Percentiles rank a stretch among this genome's conserved stretches.
phyloP scores from a whole-genome alignment of 2,888 invertebrate species.

The Unio pictorum region DNA sequence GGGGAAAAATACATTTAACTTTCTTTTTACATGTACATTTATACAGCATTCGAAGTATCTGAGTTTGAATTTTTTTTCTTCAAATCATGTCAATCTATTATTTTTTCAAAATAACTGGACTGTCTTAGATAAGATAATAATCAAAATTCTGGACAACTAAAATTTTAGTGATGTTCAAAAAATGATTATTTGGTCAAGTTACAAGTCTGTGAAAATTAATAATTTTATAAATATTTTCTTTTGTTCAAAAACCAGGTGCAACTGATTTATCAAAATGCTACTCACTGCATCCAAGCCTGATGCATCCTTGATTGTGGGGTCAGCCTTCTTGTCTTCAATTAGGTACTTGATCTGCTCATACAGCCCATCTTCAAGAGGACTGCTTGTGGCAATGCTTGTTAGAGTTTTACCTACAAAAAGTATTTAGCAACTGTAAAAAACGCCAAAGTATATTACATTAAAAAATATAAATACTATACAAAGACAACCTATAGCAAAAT shows the following conservation, averaged over 20 bases:
- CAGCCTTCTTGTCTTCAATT: conserved; percentile 71
- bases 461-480: background rate
- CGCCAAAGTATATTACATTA: background rate
- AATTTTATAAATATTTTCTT: too few species aligned
- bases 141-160: too few species aligned
- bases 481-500: background rate
- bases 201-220: too few species aligned
- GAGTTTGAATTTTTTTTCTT: too few species aligned
- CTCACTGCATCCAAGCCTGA: conserved; percentile 71
- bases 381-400: conserved; percentile 67
- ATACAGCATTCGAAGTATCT: too few species aligned
- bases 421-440: background rate
- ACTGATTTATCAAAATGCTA: conserved; percentile 8
- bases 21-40: too few species aligned
- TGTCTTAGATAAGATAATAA: too few species aligned
- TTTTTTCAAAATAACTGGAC: too few species aligned
- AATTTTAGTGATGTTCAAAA: too few species aligned
- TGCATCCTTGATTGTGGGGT: conserved; percentile 70
- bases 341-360: conserved; percentile 70
- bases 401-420: conserved; percentile 68
- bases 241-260: background rate
- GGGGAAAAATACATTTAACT: too few species aligned
- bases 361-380: conserved; percentile 61
- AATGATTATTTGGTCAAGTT: too few species aligned
- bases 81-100: too few species aligned